These are phyloP conservation scores for Sus cebifrons DNA, from an alignment of 2,797 vertebrate genomes.

Conservation along the genomic window DNA sequence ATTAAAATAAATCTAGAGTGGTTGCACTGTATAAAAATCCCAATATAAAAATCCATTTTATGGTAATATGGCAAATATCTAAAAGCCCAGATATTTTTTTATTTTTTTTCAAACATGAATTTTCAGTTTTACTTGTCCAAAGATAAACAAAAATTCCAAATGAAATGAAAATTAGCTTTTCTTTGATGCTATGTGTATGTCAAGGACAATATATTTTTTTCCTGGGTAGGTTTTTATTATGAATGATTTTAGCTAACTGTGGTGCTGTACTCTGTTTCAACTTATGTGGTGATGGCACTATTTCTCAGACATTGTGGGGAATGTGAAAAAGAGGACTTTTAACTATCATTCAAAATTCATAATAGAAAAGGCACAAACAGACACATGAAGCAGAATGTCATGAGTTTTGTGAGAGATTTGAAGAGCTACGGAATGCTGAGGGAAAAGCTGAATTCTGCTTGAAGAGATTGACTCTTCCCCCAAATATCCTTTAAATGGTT, in stretches of 20 bases:
- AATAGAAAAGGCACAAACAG: background rate
- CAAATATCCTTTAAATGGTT: background rate
- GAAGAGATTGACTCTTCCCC: background rate
- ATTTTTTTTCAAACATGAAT: background rate
- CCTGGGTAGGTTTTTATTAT: background rate
- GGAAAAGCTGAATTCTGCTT: background rate
- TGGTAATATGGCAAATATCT: conserved; percentile 13
- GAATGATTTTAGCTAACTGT: background rate
- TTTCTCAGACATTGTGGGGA: background rate
- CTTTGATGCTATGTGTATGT: background rate
- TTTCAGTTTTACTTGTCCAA: conserved; percentile 37
- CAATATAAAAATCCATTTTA: conserved; percentile 16
- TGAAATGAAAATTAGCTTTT: conserved; percentile 4
- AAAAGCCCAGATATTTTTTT: background rate
- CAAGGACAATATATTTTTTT: background rate
- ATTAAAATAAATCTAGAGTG: background rate
- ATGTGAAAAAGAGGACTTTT: background rate
- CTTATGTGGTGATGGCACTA: background rate
- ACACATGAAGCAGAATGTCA: background rate
- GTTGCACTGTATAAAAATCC: background rate
- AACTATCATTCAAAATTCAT: background rate
- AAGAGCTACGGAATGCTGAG: background rate
- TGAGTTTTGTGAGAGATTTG: conserved; percentile 16
- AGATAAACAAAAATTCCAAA: background rate
- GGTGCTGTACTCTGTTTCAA: background rate